Percentiles rank a stretch among this genome's conserved stretches.
These are phyloP conservation scores for Horisme vitalbata DNA, from an alignment of 2,888 invertebrate species.

Conservation along the genomic window DNA sequence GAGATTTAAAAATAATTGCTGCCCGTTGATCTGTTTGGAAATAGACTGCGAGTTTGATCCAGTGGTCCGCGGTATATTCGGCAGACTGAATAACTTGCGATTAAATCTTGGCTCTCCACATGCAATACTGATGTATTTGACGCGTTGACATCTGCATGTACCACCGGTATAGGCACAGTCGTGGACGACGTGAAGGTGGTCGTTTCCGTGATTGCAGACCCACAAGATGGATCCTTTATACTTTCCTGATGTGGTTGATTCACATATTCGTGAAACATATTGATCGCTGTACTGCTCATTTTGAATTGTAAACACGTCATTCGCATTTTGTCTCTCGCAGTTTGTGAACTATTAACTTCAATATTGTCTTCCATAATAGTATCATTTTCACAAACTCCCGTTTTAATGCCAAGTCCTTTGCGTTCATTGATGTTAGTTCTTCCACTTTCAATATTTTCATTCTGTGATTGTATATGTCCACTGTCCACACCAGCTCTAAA, in stretches of 20 bases:
- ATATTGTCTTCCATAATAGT: not conserved
- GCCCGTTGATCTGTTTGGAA: slow-evolving; percentile 33
- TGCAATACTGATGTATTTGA: slow-evolving; percentile 1
- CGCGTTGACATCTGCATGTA: slow-evolving; percentile 25
- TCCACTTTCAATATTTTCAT: not conserved
- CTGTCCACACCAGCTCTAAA: slow-evolving; percentile 8
- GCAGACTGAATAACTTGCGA: slow-evolving; percentile 35
- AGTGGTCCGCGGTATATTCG: slow-evolving; percentile 36
- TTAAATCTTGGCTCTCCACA: slow-evolving; percentile 23
- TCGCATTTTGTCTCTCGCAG: too few relatives aligned
- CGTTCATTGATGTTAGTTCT: not conserved
- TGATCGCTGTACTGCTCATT: slow-evolving; percentile 9
- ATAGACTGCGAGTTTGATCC: slow-evolving; percentile 38
- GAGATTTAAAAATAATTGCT: slow-evolving; percentile 31
- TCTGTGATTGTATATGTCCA: not conserved
- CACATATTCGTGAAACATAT: slow-evolving; percentile 33
- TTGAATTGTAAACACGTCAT: too few relatives aligned
- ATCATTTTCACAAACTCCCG: too few relatives aligned
- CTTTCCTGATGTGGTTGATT: slow-evolving; percentile 11
- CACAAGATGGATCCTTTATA: slow-evolving; percentile 16
- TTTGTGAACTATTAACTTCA: too few relatives aligned
- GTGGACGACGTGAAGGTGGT: slow-evolving; percentile 37
- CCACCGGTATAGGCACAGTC: slow-evolving; percentile 34
- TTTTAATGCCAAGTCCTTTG: not conserved
- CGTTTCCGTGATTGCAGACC: not conserved